These are phyloP conservation scores for Drosophila erecta DNA, from an alignment of 1,140 invertebrate species.

Conservation along the genomic window DNA sequence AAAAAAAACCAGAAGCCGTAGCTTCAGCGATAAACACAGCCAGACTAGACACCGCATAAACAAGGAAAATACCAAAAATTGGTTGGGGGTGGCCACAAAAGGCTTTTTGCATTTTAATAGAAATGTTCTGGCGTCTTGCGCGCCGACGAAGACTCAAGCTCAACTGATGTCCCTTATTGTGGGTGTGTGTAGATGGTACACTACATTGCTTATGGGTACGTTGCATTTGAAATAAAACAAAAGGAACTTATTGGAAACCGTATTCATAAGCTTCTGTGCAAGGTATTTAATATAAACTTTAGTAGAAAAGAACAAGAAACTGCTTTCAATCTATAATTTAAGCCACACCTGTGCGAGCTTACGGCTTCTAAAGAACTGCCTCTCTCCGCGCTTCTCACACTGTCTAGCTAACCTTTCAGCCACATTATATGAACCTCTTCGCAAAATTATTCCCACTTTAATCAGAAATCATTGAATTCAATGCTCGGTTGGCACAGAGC, in stretches of 20 bases:
- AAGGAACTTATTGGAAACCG: not conserved
- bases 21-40: slow-evolving; percentile 62
- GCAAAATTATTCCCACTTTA: slow-evolving; percentile 11
- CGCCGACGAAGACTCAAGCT: slow-evolving; percentile 18
- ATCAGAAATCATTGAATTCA: slow-evolving; percentile 24
- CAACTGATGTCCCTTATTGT: slow-evolving; percentile 28
- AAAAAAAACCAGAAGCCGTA: slow-evolving; percentile 12
- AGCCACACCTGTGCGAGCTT: not conserved
- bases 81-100: slow-evolving; percentile 53
- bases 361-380: not conserved
- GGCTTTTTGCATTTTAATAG: slow-evolving; percentile 83
- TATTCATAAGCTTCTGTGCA: too few species aligned
- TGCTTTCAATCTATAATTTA: not conserved
- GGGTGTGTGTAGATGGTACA: not conserved
- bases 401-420: slow-evolving; percentile 1
- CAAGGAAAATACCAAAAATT: slow-evolving; percentile 32
- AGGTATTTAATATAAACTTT: too few species aligned
- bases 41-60: slow-evolving; percentile 50
- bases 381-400: not conserved
- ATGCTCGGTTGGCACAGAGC: slow-evolving; percentile 7
- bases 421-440: slow-evolving; percentile 3
- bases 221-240: not conserved
- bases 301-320: not conserved
- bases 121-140: slow-evolving; percentile 71
- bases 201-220: not conserved